Conservation (phyloP, 1,140 invertebrate genomes). For the Brachionus rubens region DNA sequence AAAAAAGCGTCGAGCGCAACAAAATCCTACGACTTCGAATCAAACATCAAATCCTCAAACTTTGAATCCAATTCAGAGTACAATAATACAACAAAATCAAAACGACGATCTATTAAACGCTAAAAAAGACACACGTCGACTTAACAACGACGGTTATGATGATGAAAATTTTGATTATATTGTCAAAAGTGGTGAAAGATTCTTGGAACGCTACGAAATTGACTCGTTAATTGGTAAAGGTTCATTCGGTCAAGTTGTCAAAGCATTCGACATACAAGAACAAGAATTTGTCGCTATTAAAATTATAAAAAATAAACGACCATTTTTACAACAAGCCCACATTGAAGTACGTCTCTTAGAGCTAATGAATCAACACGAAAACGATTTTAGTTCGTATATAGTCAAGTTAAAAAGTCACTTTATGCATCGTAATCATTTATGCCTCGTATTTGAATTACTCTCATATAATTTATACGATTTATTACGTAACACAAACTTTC, state of each 20-base stretch:
- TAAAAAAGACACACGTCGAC: constrained; percentile 80
- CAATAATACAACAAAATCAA: background rate
- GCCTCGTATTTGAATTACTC: constrained; percentile 97
- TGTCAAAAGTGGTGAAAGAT: constrained; percentile 96
- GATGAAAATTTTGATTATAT: constrained; percentile 99
- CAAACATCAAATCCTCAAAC: background rate
- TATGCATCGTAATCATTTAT: constrained; percentile 89
- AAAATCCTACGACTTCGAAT: background rate
- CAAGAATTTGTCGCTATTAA: constrained; percentile 98
- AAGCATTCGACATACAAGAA: constrained; percentile 94
- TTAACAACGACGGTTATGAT: constrained; percentile 93
- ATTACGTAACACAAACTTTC: constrained; percentile 97
- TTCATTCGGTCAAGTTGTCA: constrained; percentile 97
- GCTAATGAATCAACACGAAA: constrained; percentile 91
- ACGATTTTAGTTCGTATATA: constrained; percentile 98
- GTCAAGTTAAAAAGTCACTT: constrained; percentile 98
- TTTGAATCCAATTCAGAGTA: too few relatives aligned
- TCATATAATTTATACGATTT: constrained; percentile 99
- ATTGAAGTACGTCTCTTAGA: constrained; percentile 98
- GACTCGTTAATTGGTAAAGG: constrained; percentile 97
- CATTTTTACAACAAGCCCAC: constrained; percentile 99
- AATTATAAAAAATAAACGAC: constrained; percentile 99
- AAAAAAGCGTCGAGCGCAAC: constrained; percentile 77
- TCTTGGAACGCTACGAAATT: constrained; percentile 97
- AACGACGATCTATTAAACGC: constrained; percentile 72